Base-by-base conservation (phyloP, 2,888 invertebrate species). In the Eupithecia vulgata region DNA sequence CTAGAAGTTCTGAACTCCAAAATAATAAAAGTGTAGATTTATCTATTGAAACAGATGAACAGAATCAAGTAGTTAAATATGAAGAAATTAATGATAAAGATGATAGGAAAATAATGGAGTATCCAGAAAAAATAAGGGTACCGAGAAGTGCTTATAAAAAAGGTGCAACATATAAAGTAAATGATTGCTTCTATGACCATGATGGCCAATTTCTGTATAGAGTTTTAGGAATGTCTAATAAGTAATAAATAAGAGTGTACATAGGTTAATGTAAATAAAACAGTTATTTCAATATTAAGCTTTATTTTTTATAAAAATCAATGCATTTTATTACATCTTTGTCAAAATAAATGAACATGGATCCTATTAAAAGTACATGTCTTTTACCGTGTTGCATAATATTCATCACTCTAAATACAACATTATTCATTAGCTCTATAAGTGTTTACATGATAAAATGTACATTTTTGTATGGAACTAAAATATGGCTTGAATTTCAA, bases 161-260 rank as follows among this genome's bases (percentile, higher is more conserved):
- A 82, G 96, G 96, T 37, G 95, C 95, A 62, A 96, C 96, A 12
- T 98, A 97, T 84, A 96, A 96, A 90, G 94, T 97, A 0, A 95
- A 96, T 78, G 97, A 98, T 89, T 96, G 97, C 81, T 98, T 96
- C 87, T 98, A 98, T 89, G 97, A 97, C 85, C 95, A 96, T 86
- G 96, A 97, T 93, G 98, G 98, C 0, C 95, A 94, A 85, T 97
- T 98, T 92, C 92, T 98, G 72, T 98, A 97, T 86, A 95, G 97
- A 83, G 96, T 97, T 65, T 96, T 97, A 78, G 97, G 97, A 75
- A 95, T 97, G 95, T 79, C 72, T 59, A 75, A 74, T 59, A 72
- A 70, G 30, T 70, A 70, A 57, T 59, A 72, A 70, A 35, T 70
- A 70, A 57, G 57, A 61, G 67, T 15, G 68, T 71, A n/a, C n/a